Evolutionary conservation across 2,888 invertebrate genomes (phyloP), one percentile per base, ranked within the genome.

Genomic region (Nomada goodeniana): DNA sequence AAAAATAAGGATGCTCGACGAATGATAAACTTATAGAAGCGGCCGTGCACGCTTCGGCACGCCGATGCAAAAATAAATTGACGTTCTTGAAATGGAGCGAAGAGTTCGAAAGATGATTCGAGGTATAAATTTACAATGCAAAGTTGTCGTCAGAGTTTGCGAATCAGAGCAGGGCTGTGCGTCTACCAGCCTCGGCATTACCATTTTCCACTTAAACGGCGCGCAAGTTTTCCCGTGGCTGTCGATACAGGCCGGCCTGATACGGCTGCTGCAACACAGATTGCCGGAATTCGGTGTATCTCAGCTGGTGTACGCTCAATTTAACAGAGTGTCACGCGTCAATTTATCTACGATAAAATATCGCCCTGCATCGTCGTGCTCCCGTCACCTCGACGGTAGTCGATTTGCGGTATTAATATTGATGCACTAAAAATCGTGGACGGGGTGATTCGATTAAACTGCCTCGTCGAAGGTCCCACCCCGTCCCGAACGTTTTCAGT

Each of bases 111-210:
- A 57, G 63, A 44, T 52, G 52, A 82, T 20, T 50, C 52, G 29
- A 50, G 20, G 18, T 72, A 67, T 65, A 23, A 50, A 87, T 87
- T 74, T 87, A 84, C 84, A 87, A 87, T 87, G 83, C 79, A 87
- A 76, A 85, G 44, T 50, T 68, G 76, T 55, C 67, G 44, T 20
- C 11, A 5, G 74, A 63, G 55, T 47, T 64, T 47, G 63, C 72
- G 71, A 52, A 69, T 47, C 67, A 59, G 20, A 68, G 59, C 65
- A 76, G 69, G 81, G 70, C 74, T 61, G 63, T 72, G 60, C 85
- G 47, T 76, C 80, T 82, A 53, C 67, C 18, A 60, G 13, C 65
- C 67, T 36, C 65, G 52, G 59, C 52, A 81, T 87, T 82, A 82
- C 88, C 81, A 84, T 88, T 84, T 82, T 77, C 70, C 84, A 60